phyloP scores from a whole-genome alignment of 37 sponge, comb jelly and placozoan genomes.

The Mnemiopsis leidyi region DNA sequence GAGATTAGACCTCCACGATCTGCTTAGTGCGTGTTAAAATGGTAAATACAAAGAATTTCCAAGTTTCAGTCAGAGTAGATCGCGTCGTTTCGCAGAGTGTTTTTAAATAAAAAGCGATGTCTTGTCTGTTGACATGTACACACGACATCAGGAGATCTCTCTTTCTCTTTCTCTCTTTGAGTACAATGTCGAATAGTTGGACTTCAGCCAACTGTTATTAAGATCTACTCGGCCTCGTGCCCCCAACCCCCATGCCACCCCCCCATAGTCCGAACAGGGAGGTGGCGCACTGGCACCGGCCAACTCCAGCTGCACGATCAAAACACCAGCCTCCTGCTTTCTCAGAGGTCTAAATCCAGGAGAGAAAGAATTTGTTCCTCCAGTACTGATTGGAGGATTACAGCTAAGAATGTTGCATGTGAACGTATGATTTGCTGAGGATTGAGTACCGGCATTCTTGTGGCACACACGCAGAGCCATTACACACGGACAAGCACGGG shows the following conservation, averaged over 20 bases:
- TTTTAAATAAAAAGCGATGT: neutral
- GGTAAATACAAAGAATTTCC: neutral
- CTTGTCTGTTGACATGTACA: constrained; percentile 9
- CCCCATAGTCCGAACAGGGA: too few species aligned
- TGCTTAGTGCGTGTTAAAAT: neutral
- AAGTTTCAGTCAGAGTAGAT: neutral
- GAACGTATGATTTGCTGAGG: neutral
- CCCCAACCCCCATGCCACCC: too few species aligned
- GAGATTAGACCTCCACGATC: too few species aligned
- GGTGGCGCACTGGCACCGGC: neutral
- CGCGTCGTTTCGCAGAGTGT: neutral
- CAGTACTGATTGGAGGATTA: neutral
- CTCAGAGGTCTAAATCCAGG: neutral
- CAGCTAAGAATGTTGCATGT: constrained; percentile 59
- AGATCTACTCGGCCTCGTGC: too few species aligned
- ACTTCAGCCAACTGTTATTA: neutral
- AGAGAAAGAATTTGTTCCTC: neutral
- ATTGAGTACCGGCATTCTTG: neutral
- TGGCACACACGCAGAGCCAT: neutral
- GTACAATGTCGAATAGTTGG: neutral
- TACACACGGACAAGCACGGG: neutral
- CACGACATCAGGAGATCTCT: neutral
- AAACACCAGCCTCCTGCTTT: neutral
- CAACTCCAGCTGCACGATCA: neutral
- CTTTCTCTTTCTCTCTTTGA: neutral